Conservation (phyloP, 2,113 vertebrate genomes). For the Calyptommatus sinebrachiatus region DNA sequence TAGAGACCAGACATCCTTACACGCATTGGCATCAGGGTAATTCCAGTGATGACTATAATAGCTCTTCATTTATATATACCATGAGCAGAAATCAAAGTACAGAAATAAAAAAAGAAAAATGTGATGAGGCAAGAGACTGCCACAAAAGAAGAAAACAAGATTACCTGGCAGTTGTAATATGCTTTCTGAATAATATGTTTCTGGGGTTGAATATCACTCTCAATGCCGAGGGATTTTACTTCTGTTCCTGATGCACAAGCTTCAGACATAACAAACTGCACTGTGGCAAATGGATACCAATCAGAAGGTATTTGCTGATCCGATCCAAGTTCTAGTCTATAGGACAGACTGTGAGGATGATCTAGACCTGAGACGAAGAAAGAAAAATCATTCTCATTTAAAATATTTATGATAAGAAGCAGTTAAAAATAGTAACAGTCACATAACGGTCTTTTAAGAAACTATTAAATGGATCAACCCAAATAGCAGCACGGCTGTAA, state of each 20-base stretch:
- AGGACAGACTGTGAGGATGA: constrained; percentile 91
- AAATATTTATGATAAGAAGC: neutral
- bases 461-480: neutral
- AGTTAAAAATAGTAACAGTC: neutral
- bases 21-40: too few relatives aligned
- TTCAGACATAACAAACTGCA: constrained; percentile 84
- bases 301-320: constrained; percentile 92
- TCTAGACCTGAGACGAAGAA: constrained; percentile 72
- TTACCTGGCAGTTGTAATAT: constrained; percentile 89
- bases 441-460: neutral
- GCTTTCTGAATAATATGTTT: constrained; percentile 85
- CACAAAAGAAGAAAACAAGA: neutral
- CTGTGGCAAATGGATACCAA: constrained; percentile 89
- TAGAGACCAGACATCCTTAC: too few relatives aligned
- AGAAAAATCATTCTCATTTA: neutral
- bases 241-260: constrained; percentile 81
- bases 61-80: neutral
- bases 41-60: too few relatives aligned
- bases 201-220: constrained; percentile 91
- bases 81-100: neutral
- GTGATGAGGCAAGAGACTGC: neutral
- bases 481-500: neutral
- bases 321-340: constrained; percentile 92
- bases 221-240: constrained; percentile 85
- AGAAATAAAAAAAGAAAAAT: neutral